phyloP scores from a whole-genome alignment of 2,113 vertebrate species.

The Xiphorhynchus elegans region DNA sequence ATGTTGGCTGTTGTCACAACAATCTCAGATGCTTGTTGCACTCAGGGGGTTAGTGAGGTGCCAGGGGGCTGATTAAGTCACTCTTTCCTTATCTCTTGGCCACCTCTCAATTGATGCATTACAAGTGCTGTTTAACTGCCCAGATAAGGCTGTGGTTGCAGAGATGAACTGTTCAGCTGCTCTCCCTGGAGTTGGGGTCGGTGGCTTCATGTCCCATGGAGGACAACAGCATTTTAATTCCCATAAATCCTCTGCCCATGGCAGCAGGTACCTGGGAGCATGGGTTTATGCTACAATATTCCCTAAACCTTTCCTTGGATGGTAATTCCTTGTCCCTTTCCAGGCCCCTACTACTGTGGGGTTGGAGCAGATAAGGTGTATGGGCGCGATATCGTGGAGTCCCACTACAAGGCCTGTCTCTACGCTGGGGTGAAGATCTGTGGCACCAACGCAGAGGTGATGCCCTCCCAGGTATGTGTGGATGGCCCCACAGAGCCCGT shows the following conservation, averaged over 20 bases:
- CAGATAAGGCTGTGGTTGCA: constrained; percentile 18
- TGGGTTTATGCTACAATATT: background rate
- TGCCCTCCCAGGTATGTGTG: constrained; percentile 80
- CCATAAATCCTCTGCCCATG: background rate
- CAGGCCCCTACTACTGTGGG: constrained; percentile 88
- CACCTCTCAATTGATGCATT: background rate
- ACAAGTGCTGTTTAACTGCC: background rate
- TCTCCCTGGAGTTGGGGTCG: background rate
- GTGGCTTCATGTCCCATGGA: accelerated
- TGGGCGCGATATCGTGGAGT: constrained; percentile 84
- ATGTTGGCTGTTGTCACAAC: background rate
- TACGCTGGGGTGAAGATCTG: constrained; percentile 80
- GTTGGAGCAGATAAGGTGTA: constrained; percentile 84
- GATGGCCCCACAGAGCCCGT: accelerated
- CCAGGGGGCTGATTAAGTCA: background rate
- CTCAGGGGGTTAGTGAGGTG: background rate
- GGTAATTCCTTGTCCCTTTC: background rate
- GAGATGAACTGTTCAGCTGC: background rate
- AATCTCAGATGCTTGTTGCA: background rate
- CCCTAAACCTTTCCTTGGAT: background rate
- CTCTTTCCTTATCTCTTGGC: constrained; percentile 21
- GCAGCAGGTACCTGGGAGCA: background rate
- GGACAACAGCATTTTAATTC: background rate
- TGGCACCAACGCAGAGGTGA: constrained; percentile 83
- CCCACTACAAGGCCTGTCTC: constrained; percentile 83